Conservation (phyloP, 2,888 invertebrate species). For the Tortricodes alternella region DNA sequence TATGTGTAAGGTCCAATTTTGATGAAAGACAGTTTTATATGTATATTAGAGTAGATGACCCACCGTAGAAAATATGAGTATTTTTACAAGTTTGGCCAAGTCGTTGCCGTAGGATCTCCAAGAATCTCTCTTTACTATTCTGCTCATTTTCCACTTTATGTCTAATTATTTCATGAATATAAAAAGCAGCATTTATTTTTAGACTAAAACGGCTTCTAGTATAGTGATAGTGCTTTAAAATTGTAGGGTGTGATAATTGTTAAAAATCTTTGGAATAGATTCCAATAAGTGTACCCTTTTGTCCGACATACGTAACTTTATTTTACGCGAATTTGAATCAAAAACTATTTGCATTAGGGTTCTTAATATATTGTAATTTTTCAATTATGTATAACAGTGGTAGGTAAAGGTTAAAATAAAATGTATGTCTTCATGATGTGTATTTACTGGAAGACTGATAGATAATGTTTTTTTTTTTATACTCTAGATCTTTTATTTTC, state of each 20-base stretch:
- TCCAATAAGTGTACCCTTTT: no score
- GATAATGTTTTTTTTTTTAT: background rate
- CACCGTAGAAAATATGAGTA: constrained; percentile 18
- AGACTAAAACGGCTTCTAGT: background rate
- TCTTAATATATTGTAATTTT: no score
- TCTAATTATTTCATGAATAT: background rate
- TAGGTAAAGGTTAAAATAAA: no score
- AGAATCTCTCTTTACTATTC: background rate
- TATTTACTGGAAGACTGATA: background rate
- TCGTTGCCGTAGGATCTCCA: background rate
- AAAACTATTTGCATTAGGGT: no score
- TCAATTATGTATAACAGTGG: no score
- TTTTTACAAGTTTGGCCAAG: background rate
- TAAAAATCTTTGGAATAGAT: no score
- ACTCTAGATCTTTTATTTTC: background rate
- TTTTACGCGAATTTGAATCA: no score
- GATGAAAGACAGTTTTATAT: no score
- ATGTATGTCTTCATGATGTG: background rate
- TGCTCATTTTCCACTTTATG: background rate
- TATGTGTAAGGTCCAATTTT: no score
- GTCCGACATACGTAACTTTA: no score
- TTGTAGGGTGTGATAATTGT: background rate
- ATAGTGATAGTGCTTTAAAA: background rate
- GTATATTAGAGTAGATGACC: constrained; percentile 10
- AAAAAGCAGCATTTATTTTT: background rate